Conservation (phyloP, 2,888 invertebrate genomes). For the Pilophorus perplexus region DNA sequence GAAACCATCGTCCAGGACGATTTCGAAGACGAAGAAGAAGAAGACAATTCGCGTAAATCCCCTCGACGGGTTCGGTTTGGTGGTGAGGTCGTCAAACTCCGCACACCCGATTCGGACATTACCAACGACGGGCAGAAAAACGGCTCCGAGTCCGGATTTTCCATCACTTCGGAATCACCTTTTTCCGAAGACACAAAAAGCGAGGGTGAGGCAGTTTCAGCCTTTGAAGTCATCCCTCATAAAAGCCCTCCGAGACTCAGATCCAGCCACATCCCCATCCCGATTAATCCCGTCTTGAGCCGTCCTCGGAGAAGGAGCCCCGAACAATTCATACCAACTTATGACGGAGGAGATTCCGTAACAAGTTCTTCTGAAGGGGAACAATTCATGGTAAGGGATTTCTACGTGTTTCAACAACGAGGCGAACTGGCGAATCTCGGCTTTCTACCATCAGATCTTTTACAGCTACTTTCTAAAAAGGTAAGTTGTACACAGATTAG, state of each 20-base stretch:
- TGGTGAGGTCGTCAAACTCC: slow-evolving; percentile 80
- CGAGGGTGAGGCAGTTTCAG: slow-evolving; percentile 15
- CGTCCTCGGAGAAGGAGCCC: slow-evolving; percentile 51
- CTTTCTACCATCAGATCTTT: slow-evolving; percentile 54
- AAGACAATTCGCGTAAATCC: slow-evolving; percentile 53
- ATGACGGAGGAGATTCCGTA: slow-evolving; percentile 49
- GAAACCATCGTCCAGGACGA: slow-evolving; percentile 36
- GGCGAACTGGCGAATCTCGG: slow-evolving; percentile 58
- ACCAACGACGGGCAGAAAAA: slow-evolving; percentile 43
- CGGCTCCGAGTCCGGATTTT: too few relatives aligned
- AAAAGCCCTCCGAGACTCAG: slow-evolving; percentile 8
- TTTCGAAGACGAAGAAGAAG: slow-evolving; percentile 60
- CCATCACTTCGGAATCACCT: slow-evolving; percentile 6
- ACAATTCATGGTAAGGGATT: slow-evolving; percentile 33
- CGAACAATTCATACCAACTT: slow-evolving; percentile 47
- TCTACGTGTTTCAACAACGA: slow-evolving; percentile 17
- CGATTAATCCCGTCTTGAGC: slow-evolving; percentile 49
- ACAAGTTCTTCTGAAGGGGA: slow-evolving; percentile 50
- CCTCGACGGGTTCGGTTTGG: slow-evolving; percentile 78
- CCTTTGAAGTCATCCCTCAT: slow-evolving; percentile 37
- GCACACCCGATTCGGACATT: slow-evolving; percentile 79
- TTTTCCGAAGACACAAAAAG: slow-evolving; percentile 11
- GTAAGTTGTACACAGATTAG: slow-evolving; percentile 12
- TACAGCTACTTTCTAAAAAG: slow-evolving; percentile 64
- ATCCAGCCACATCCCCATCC: slow-evolving; percentile 50